Percentiles rank a stretch among this genome's conserved stretches.
Evolutionary conservation across 1,140 invertebrate species (phyloP).

Genomic region (Aphidius ervi): DNA sequence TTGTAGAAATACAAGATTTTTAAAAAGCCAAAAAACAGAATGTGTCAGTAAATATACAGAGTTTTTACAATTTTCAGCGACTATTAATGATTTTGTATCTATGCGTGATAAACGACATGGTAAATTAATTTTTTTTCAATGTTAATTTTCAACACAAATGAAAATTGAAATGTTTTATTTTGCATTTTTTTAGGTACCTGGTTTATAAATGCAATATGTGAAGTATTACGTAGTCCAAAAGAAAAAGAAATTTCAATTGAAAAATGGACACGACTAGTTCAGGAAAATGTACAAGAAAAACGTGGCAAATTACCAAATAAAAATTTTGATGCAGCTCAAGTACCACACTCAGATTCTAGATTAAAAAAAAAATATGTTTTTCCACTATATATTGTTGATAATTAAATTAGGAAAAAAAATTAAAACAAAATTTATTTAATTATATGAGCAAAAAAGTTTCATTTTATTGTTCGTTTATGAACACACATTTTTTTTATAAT

Average conservation of each 20-base stretch:
- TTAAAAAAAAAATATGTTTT: no score
- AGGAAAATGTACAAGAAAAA: not conserved
- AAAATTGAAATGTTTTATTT: not conserved
- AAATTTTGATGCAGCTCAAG: not conserved
- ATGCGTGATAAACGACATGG: slow-evolving; percentile 5
- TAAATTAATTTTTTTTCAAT: not conserved
- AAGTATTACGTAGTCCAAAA: slow-evolving; percentile 6
- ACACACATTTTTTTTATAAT: no score
- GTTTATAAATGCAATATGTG: slow-evolving; percentile 15
- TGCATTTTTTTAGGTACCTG: slow-evolving; percentile 6
- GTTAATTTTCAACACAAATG: no score
- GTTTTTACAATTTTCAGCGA: slow-evolving; percentile 8
- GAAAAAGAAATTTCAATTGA: slow-evolving; percentile 6
- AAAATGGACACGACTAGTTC: slow-evolving; percentile 11
- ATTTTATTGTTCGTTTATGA: no score
- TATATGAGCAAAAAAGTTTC: no score
- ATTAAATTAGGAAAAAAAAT: no score
- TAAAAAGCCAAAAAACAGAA: not conserved
- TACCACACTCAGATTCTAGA: no score
- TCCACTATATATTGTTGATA: no score
- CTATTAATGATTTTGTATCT: slow-evolving; percentile 12
- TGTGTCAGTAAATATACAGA: not conserved
- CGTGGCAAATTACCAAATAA: not conserved
- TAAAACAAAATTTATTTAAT: no score
- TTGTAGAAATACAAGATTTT: not conserved